Evolutionary conservation across 1,140 invertebrate species (phyloP), one percentile per base, ranked within the genome.

Genomic region (Antheraea mylitta): DNA sequence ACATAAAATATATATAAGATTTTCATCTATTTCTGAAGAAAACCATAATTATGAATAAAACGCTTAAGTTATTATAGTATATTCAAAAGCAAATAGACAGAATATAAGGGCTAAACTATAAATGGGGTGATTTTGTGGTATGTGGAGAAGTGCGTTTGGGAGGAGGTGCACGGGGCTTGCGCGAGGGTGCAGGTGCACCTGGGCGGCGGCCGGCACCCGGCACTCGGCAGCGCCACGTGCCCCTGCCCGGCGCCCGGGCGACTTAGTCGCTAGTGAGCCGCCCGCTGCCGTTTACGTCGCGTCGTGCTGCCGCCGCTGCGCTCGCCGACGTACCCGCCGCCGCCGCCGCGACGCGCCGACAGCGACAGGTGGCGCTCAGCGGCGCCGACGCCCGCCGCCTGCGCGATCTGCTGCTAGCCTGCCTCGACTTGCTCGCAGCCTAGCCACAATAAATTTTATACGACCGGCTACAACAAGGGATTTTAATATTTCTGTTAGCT

Each of bases 361-460:
- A 80, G 83, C 86, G 82, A 89, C 85, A 87, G 85, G 86, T 87
- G 86, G 83, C 86, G 85, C 81, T 83, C 85, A 83, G 86, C 85
- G 85, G 85, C 86, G 85, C 82, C 80, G 81, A 83, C 82, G 81
- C 84, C 80, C 78, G 79, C 73, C 86, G 84, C 86, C 85, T 84
- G 82, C 85, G 83, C 85, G 79, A 76, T 83, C 74, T 73, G 74
- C 76, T 73, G 67, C 71, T 62, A 19, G 64, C 63, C 48, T 77
- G 75, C 67, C 76, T 68, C 76, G 69, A 62, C 75, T 75, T 78
- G 68, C 60, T 37, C 42, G 63, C 60, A 38, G 36, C 70, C 73
- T 62, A 58, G 45, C 22, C 70, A 66, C 67, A 66, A 75, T 67
- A 72, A 69, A 73, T 74, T 78, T 74, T 72, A 80, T 76, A 77